phyloP scores from a whole-genome alignment of 2,888 invertebrate genomes.

The Pantelozetes paolii region DNA sequence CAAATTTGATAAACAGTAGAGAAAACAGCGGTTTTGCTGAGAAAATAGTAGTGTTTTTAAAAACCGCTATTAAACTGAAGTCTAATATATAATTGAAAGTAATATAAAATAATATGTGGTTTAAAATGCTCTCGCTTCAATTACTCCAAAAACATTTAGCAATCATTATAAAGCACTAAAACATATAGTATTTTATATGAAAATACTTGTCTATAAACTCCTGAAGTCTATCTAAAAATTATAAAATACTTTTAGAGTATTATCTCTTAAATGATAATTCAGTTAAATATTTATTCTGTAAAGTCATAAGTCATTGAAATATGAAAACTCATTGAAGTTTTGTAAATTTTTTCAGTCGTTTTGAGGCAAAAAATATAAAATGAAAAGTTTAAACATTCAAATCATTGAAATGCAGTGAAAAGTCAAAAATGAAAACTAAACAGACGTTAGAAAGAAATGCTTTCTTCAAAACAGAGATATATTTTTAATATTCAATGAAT shows the following conservation, averaged over 20 bases:
- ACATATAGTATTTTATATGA: too few species aligned
- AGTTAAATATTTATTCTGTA: conserved; percentile 22
- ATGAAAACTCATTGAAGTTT: conserved; percentile 27
- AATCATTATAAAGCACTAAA: too few species aligned
- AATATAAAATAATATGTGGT: not conserved
- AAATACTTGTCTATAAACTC: not conserved
- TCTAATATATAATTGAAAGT: too few species aligned
- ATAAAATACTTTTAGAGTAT: not conserved
- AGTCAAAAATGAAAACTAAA: conserved; percentile 22
- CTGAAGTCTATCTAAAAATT: not conserved
- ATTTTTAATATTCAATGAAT: not conserved
- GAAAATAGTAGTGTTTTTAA: not conserved
- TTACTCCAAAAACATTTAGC: too few species aligned
- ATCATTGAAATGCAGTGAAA: conserved; percentile 11
- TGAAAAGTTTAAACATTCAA: not conserved
- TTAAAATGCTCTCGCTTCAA: not conserved
- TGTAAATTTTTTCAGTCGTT: not conserved
- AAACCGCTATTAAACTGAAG: too few species aligned
- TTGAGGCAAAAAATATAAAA: not conserved
- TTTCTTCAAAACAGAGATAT: not conserved
- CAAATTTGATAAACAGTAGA: not conserved
- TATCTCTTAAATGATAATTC: not conserved
- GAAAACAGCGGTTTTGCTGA: not conserved
- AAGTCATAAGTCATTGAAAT: conserved; percentile 25
- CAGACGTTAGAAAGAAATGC: conserved; percentile 20